Conservation (phyloP, 2,113 vertebrate species). For the Nerophis ophidion region DNA sequence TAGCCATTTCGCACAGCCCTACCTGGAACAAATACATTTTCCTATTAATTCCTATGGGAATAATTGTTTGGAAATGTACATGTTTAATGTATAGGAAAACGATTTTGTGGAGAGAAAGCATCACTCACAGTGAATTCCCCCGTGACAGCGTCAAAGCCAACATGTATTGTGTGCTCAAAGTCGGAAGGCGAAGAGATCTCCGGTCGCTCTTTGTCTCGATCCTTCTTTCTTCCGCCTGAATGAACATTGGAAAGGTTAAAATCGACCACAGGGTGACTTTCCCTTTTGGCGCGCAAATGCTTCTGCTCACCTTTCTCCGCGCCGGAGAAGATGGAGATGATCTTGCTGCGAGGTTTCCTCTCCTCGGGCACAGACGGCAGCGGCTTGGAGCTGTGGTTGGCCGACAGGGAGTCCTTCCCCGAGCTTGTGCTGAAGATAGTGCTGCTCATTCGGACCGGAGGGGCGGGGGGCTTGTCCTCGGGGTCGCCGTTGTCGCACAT, state of each 20-base stretch:
- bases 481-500: conserved; percentile 97
- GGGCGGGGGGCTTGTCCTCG: conserved; percentile 97
- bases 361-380: conserved; percentile 95
- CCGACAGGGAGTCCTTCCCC: conserved; percentile 81
- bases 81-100: too few species aligned
- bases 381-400: conserved; percentile 93
- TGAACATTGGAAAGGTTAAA: conserved; percentile 38
- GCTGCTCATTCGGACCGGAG: conserved; percentile 92
- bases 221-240: conserved; percentile 87
- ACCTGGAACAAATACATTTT: too few species aligned
- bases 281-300: neutral
- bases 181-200: conserved; percentile 96
- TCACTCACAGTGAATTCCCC: conserved; percentile 94
- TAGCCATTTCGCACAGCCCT: too few species aligned
- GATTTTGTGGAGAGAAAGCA: neutral
- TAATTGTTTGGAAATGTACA: too few species aligned
- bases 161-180: conserved; percentile 97
- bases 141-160: conserved; percentile 95
- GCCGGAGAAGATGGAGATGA: conserved; percentile 92
- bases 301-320: conserved; percentile 82
- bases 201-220: conserved; percentile 90
- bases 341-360: conserved; percentile 88
- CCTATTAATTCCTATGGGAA: too few species aligned
- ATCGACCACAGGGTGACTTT: neutral
- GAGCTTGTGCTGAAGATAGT: conserved; percentile 80